Evolutionary conservation across 2,113 vertebrate species (phyloP).

Genomic region (Phyllopteryx taeniolatus): DNA sequence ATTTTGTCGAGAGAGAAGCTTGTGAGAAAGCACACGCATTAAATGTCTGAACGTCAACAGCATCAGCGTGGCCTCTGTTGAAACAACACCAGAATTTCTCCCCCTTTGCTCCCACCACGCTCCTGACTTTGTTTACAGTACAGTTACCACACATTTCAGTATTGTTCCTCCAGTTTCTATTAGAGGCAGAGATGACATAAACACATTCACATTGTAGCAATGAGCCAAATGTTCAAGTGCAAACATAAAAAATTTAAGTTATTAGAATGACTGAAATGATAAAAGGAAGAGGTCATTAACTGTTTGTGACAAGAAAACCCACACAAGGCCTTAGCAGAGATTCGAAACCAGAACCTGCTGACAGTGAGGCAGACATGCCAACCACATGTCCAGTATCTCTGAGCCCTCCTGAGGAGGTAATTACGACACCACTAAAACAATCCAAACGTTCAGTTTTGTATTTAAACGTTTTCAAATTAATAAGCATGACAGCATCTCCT

Average conservation of each 20-base stretch:
- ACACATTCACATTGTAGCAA: constrained; percentile 11
- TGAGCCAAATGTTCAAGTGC: neutral
- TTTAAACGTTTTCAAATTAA: no score
- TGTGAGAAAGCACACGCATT: constrained; percentile 38
- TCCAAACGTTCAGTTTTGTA: no score
- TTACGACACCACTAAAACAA: no score
- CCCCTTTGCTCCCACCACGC: constrained; percentile 29
- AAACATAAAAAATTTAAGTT: neutral
- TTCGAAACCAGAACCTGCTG: no score
- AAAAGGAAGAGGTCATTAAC: no score
- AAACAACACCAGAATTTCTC: constrained; percentile 24
- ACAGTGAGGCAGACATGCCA: no score
- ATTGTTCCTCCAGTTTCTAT: constrained; percentile 26
- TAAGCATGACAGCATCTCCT: no score
- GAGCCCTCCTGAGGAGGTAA: no score
- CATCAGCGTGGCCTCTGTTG: constrained; percentile 42
- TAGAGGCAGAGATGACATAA: constrained; percentile 18
- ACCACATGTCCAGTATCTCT: no score
- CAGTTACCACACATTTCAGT: constrained; percentile 36
- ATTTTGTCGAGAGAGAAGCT: constrained; percentile 34
- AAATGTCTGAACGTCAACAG: constrained; percentile 43
- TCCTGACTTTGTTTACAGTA: constrained; percentile 58
- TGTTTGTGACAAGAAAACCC: no score
- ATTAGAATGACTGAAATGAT: neutral
- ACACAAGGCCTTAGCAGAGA: no score